phyloP scores from a whole-genome alignment of 2,888 invertebrate species.

The Xestia xanthographa region DNA sequence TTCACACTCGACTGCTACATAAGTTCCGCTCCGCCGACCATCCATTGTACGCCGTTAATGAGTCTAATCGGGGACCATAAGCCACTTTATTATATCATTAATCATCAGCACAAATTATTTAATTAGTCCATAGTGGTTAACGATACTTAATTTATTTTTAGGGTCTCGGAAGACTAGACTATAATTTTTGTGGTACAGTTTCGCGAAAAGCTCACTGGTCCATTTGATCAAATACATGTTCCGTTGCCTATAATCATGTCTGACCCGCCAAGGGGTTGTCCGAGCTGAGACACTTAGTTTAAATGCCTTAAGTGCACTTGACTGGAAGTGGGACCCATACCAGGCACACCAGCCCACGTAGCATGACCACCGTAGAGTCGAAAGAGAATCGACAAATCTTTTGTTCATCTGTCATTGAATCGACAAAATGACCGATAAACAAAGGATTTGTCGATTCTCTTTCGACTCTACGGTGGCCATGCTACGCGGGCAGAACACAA shows the following conservation, averaged over 20 bases:
- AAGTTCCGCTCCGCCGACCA: conserved; percentile 82
- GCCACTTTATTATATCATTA: conserved; percentile 71
- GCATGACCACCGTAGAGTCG: no score
- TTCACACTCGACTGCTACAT: conserved; percentile 85
- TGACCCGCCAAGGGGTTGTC: background rate
- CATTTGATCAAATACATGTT: background rate
- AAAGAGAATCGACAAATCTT: no score
- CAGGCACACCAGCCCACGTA: background rate
- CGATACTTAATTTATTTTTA: conserved; percentile 13
- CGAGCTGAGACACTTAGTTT: background rate
- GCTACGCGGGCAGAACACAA: no score
- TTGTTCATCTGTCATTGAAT: no score
- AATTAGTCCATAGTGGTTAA: conserved; percentile 42
- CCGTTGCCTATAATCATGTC: background rate
- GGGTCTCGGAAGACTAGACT: background rate
- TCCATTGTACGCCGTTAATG: conserved; percentile 79
- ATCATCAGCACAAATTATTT: conserved; percentile 63
- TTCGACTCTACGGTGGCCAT: no score
- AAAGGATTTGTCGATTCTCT: no score
- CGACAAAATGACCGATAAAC: no score
- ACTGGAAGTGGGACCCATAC: background rate
- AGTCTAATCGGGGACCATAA: conserved; percentile 71
- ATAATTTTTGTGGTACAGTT: background rate
- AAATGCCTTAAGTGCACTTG: background rate
- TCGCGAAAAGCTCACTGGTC: background rate